These are phyloP conservation scores for Stenichneumon culpator DNA, from an alignment of 2,888 invertebrate species.

Conservation along the genomic window DNA sequence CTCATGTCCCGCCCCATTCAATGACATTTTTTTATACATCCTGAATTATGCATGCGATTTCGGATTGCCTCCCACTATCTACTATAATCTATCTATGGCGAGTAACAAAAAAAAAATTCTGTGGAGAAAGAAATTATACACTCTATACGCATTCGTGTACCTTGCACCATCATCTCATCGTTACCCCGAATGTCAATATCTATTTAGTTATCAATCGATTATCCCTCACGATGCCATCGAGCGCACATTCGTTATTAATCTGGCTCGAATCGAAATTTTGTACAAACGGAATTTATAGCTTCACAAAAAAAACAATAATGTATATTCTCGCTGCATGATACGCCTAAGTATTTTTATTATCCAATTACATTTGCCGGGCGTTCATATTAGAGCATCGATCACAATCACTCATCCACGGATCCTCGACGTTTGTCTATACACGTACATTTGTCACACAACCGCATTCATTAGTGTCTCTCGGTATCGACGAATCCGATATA, in stretches of 20 bases:
- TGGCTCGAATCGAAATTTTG: constrained; percentile 16
- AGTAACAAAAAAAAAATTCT: constrained; percentile 16
- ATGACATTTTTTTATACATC: constrained; percentile 2
- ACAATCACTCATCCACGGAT: constrained; percentile 63
- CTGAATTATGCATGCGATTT: constrained; percentile 37
- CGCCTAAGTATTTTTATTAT: constrained; percentile 48
- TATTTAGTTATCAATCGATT: background rate
- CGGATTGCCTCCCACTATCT: constrained; percentile 9
- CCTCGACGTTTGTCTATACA: constrained; percentile 59
- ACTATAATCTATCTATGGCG: constrained; percentile 11
- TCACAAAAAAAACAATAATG: constrained; percentile 45
- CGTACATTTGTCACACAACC: constrained; percentile 71
- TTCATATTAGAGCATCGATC: constrained; percentile 68
- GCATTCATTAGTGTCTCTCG: constrained; percentile 76
- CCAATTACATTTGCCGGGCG: constrained; percentile 53
- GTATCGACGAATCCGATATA: constrained; percentile 75
- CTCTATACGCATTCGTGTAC: constrained; percentile 29
- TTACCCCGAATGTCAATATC: constrained; percentile 30
- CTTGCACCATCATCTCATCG: constrained; percentile 31
- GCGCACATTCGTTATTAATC: constrained; percentile 16
- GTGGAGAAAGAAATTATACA: constrained; percentile 6
- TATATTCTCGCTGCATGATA: constrained; percentile 54
- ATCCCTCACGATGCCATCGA: constrained; percentile 5
- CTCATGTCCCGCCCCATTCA: constrained; percentile 1
- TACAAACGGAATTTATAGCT: constrained; percentile 38